Evolutionary conservation across 2,113 vertebrate genomes (phyloP).

Genomic region (Dicrurus megarhynchus): DNA sequence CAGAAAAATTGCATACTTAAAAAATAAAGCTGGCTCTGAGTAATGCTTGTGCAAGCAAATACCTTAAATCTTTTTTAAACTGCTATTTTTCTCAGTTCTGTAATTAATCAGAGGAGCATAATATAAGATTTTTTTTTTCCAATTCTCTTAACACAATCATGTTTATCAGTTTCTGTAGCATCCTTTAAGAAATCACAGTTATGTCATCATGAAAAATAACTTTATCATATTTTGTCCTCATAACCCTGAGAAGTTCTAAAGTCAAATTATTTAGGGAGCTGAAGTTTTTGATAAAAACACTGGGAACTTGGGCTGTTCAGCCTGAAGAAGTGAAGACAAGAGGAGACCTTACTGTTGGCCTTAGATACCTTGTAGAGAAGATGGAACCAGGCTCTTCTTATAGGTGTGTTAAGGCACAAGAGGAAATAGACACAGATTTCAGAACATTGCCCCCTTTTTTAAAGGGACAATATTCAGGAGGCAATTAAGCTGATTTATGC

Average conservation of each 20-base stretch:
- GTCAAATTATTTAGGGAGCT: background rate
- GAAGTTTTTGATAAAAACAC: background rate
- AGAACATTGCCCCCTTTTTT: background rate
- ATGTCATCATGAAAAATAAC: background rate
- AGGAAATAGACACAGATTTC: background rate
- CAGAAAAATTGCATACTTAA: slow-evolving; percentile 62
- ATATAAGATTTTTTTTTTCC: background rate
- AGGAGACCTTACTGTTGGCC: background rate
- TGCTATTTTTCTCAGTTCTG: slow-evolving; percentile 33
- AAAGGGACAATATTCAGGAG: background rate
- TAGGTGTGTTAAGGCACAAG: background rate
- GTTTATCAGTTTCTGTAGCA: slow-evolving; percentile 44
- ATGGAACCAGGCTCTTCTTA: background rate
- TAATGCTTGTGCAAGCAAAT: slow-evolving; percentile 53
- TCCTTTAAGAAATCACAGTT: slow-evolving; percentile 45
- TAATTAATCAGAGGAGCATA: slow-evolving; percentile 57
- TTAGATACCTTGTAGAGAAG: background rate
- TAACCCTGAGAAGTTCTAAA: background rate
- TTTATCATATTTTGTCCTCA: slow-evolving; percentile 15
- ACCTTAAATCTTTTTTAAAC: slow-evolving; percentile 59
- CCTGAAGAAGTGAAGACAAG: background rate
- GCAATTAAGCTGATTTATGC: background rate
- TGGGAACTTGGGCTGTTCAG: background rate
- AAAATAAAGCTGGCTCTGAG: slow-evolving; percentile 56
- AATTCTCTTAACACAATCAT: slow-evolving; percentile 39